Evolutionary conservation across 1,140 invertebrate species (phyloP), one percentile per base, ranked within the genome.

Genomic region (Drosophila virilis): DNA sequence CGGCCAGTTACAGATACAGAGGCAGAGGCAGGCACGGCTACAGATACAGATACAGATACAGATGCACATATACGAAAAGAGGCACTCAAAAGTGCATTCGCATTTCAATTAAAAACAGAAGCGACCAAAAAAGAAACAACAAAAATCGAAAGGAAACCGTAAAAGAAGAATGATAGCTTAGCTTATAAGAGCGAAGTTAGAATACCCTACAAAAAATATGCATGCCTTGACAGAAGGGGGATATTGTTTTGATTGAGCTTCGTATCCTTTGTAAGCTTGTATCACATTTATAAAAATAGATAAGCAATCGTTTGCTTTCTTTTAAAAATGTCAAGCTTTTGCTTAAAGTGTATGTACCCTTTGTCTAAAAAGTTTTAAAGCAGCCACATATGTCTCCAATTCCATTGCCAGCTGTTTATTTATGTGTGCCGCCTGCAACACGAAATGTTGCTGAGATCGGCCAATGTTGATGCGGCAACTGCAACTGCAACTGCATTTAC

Each of bases 91-190:
- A 83, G 84, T 88, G 84, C 83, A 88, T 88, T 88, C 83, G 84
- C 84, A 89, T 88, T 88, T 88, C 73, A 89, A 89, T 88, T 89
- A 80, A 88, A 88, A 74, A 58, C 76, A 82, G 78, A 82, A 70
- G 74, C 82, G 42, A 43, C 48, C 35, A 72, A 67, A 66, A 61
- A 67, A 62, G 57, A 64, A 78, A 60, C 65, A 60, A 78, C 43
- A 51, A 73, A 71, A 50, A 33, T 38, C 45, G 52, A 59, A 65
- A 76, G 10, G 12, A 78, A 60, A 60, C 38, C 40, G 28, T 60
- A 22, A 54, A 71, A 77, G 22, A 45, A 58, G 38, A 45, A 42
- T 3, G n/a, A 65, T 40, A 64, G 8, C 35, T 22, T 9, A 35
- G 8, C 45, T 57, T 28, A 45, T 55, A 60, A 46, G 22, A 17